Evolutionary conservation across 2,888 invertebrate species (phyloP), one percentile per base, ranked within the genome.

Genomic region (Clusia tigrina): DNA sequence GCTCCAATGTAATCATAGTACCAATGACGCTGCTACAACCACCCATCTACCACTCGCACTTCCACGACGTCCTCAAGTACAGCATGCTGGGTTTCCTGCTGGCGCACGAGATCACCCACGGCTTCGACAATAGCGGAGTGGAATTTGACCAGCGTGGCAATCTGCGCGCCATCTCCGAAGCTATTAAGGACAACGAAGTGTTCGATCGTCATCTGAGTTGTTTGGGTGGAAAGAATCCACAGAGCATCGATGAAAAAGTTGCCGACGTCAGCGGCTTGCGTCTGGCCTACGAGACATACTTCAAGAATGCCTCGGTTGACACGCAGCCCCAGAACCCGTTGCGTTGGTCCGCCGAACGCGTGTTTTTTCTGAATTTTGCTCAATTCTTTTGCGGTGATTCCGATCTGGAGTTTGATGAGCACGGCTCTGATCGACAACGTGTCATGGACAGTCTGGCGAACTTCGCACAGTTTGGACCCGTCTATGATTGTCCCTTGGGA

Each of bases 21-120:
- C 72, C 72, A 0, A 25, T 69, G 10, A 67, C 70, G 0, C 38
- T 70, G 20, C 56, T 72, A 2, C 69, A 66, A 15, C 60, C 25
- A 1, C 72, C 72, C 18, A 66, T 70, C 10, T 72, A 70, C 42
- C 66, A 67, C 26, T 54, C 64, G 2, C 51, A 62, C 12, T 26
- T 67, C 6, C 61, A 65, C 12, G 60, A 66, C 22, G 46, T 71
- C 3, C 71, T 69, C 60, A 68, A 67, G 51, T 71, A 67, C 22
- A 72, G 72, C 58, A 61, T 65, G 5, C 22, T 72, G 46, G 72
- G 72, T 9, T 72, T 71, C 18, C 62, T 71, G 6, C 20, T 72
- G 54, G 71, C 69, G 12, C 72, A 72, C 25, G 72, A 72, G 62
- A 68, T 72, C 22, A 62, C 66, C 5, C 71, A 72, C 52, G 68